Conservation (phyloP, 2,113 vertebrate genomes). For the Heptranchias perlo region DNA sequence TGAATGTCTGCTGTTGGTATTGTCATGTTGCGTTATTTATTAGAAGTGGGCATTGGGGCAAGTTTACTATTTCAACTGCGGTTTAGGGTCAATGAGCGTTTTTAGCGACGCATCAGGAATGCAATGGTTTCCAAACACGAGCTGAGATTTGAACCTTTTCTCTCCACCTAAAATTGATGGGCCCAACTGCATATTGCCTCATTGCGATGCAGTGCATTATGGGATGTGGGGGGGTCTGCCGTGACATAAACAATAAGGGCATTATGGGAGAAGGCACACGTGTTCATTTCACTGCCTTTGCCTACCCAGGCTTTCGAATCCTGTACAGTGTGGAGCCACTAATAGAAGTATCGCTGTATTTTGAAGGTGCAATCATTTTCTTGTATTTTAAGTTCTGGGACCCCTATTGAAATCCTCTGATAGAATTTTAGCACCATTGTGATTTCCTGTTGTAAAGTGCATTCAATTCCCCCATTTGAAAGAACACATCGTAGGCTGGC, state of each 20-base stretch:
- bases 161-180: slow-evolving; percentile 11
- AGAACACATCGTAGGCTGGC: not conserved
- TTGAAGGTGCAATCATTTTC: not conserved
- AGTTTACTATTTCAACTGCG: not conserved
- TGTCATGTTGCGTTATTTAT: not conserved
- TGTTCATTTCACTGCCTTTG: not conserved
- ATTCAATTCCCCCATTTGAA: not conserved
- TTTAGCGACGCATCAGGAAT: not conserved
- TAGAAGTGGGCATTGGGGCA: not conserved
- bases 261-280: not conserved
- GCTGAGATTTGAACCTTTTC: not conserved
- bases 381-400: not conserved
- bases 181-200: not conserved
- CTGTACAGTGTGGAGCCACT: not conserved
- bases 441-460: not conserved
- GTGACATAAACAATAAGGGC: slow-evolving; percentile 14
- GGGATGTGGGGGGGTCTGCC: not conserved
- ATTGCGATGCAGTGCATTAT: not conserved
- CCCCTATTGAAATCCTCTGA: not conserved
- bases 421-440: not conserved
- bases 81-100: not conserved
- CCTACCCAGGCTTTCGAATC: not conserved
- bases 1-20: not conserved
- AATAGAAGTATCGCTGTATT: not conserved
- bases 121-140: not conserved